Evolutionary conservation across 1,140 invertebrate species (phyloP).

Genomic region (Triops longicaudatus): DNA sequence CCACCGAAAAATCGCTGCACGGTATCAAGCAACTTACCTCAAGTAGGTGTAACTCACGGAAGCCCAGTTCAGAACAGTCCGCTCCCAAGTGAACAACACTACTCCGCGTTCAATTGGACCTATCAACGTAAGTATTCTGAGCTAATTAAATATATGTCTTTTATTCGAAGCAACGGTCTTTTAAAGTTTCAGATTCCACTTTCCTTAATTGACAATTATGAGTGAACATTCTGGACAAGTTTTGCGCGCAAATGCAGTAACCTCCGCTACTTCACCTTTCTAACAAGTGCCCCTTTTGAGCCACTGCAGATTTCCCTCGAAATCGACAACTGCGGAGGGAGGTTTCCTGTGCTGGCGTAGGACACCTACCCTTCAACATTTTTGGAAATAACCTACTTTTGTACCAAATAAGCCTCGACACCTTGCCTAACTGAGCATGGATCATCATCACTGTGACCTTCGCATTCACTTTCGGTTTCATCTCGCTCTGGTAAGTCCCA

Average conservation of each 20-base stretch:
- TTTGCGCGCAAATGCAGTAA: slow-evolving; percentile 7
- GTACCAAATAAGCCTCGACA: not conserved
- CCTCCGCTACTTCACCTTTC: not conserved
- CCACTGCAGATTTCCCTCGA: not conserved
- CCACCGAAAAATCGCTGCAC: not conserved
- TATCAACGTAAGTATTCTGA: not conserved
- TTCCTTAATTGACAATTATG: not conserved
- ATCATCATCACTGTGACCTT: not conserved
- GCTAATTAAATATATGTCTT: not conserved
- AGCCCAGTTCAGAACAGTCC: not conserved
- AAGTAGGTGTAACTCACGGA: not conserved
- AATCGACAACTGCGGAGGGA: not conserved
- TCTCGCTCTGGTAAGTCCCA: not conserved
- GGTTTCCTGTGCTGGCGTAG: slow-evolving; percentile 13
- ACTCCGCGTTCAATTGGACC: not conserved
- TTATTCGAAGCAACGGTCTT: not conserved
- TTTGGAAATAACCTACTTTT: not conserved
- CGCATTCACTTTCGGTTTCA: not conserved
- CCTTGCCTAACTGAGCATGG: slow-evolving; percentile 6
- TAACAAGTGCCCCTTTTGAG: not conserved
- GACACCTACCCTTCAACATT: not conserved
- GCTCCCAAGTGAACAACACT: not conserved
- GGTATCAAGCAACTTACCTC: not conserved
- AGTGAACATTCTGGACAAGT: not conserved
- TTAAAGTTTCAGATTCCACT: not conserved